Conservation (phyloP, 2,113 vertebrate species). For the Sitta europaea region DNA sequence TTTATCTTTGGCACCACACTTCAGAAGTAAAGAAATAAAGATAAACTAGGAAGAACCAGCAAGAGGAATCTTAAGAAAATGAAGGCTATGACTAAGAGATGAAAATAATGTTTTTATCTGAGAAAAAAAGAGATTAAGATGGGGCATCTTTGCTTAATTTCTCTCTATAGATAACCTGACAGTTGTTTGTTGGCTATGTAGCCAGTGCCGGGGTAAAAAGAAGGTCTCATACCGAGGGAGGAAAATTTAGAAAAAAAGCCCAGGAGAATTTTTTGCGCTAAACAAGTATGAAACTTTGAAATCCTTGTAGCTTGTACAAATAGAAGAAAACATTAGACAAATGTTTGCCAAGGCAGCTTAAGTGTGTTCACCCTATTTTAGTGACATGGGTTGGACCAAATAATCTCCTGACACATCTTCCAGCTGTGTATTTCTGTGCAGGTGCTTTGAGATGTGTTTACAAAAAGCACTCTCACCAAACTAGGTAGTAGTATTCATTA, state of each 20-base stretch:
- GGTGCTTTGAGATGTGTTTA: not conserved
- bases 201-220: not conserved
- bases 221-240: not conserved
- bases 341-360: not conserved
- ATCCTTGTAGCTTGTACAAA: not conserved
- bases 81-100: not conserved
- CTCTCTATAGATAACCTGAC: not conserved
- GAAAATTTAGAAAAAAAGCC: not conserved
- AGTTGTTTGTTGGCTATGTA: not conserved
- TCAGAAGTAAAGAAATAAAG: not conserved
- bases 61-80: not conserved
- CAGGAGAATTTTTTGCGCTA: not conserved
- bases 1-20: not conserved
- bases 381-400: not conserved
- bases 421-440: not conserved
- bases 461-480: not conserved
- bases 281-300: not conserved
- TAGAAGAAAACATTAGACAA: not conserved
- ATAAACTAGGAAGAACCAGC: not conserved
- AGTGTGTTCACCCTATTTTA: not conserved
- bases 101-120: not conserved
- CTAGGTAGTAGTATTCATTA: not conserved
- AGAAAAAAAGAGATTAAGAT: not conserved
- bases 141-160: not conserved
- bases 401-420: not conserved